Evolutionary conservation across 2,888 invertebrate species (phyloP).

Genomic region (Cerastoderma edule): DNA sequence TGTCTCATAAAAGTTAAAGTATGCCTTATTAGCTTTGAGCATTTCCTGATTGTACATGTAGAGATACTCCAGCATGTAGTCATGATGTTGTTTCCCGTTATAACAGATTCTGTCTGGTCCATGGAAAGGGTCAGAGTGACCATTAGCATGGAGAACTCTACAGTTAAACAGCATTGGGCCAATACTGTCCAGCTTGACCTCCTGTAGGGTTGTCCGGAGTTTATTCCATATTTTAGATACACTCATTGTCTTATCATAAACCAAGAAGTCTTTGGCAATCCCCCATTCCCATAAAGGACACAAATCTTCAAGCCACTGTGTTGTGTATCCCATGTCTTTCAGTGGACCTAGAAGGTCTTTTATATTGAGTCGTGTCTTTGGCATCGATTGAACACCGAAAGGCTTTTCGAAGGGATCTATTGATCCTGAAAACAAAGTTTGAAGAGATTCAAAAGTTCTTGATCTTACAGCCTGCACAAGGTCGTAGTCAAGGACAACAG

Average conservation of each 20-base stretch:
- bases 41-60: slow-evolving; percentile 57
- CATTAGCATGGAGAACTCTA: slow-evolving; percentile 63
- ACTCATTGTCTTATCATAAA: slow-evolving; percentile 58
- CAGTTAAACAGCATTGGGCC: slow-evolving; percentile 71
- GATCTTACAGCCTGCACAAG: slow-evolving; percentile 73
- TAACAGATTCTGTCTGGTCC: slow-evolving; percentile 73
- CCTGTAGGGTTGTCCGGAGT: slow-evolving; percentile 54
- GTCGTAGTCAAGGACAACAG: slow-evolving; percentile 71
- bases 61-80: slow-evolving; percentile 72
- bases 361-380: slow-evolving; percentile 61
- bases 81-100: slow-evolving; percentile 72
- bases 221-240: slow-evolving; percentile 59
- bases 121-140: slow-evolving; percentile 72
- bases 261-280: slow-evolving; percentile 72
- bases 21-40: slow-evolving; percentile 48
- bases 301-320: slow-evolving; percentile 75
- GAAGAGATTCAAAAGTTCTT: slow-evolving; percentile 74
- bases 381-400: slow-evolving; percentile 69
- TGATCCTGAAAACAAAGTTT: slow-evolving; percentile 71
- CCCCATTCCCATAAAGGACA: slow-evolving; percentile 79
- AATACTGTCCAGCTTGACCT: slow-evolving; percentile 66
- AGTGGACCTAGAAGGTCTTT: slow-evolving; percentile 61
- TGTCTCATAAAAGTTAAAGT: slow-evolving; percentile 65
- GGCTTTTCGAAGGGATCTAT: slow-evolving; percentile 68
- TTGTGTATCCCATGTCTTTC: slow-evolving; percentile 63